Conservation (phyloP, 2,797 vertebrate genomes). For the Hypotaenidia okinawae region DNA sequence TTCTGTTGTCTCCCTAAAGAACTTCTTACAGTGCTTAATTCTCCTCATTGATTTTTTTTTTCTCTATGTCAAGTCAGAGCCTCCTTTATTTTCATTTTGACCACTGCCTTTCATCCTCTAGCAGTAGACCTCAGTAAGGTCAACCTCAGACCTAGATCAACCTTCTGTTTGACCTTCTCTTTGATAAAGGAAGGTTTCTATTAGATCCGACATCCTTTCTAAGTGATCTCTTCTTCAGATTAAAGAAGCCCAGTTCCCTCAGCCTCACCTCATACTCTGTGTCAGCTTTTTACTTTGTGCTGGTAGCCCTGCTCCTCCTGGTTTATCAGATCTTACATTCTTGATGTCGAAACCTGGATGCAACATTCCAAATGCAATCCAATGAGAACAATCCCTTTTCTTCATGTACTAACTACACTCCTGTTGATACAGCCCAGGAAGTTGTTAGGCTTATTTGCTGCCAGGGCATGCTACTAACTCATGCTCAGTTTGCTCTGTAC, state of each 20-base stretch:
- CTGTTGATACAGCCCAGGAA: neutral
- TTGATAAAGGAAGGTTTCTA: neutral
- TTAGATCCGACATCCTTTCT: neutral
- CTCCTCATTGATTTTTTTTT: neutral
- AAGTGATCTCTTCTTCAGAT: neutral
- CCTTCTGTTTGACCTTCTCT: neutral
- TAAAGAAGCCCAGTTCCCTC: neutral
- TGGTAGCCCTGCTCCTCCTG: neutral
- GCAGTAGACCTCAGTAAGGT: neutral
- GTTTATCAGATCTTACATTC: neutral
- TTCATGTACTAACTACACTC: neutral
- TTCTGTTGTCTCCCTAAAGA: neutral
- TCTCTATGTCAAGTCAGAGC: neutral
- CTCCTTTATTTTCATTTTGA: neutral
- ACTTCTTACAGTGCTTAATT: neutral
- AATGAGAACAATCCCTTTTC: neutral
- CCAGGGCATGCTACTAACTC: neutral
- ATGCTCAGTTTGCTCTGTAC: neutral
- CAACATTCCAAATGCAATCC: neutral
- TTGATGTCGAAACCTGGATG: neutral
- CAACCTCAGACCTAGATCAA: neutral
- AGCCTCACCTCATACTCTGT: neutral
- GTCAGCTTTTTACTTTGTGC: neutral
- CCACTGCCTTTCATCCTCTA: neutral
- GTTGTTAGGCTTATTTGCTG: neutral